Conservation (phyloP, 1,140 invertebrate genomes). For the Ceratina japonica region DNA sequence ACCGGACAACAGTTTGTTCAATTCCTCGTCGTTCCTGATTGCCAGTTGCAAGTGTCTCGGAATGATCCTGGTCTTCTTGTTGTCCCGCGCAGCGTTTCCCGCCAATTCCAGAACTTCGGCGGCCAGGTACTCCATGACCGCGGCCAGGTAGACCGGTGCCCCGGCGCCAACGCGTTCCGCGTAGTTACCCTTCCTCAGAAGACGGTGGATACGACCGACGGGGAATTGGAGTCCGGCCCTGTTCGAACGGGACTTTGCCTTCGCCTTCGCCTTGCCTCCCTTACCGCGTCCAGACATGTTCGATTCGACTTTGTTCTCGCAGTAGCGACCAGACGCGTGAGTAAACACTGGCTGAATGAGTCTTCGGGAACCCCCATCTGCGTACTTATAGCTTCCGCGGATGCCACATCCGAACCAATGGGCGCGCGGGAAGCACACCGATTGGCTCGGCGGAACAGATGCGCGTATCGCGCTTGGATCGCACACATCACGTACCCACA, state of each 20-base stretch:
- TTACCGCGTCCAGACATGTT: conserved; percentile 79
- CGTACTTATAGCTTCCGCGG: not conserved
- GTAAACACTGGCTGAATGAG: not conserved
- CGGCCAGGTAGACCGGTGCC: conserved; percentile 73
- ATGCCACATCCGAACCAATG: not conserved
- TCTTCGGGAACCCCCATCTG: too few relatives aligned
- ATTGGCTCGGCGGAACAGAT: conserved; percentile 3
- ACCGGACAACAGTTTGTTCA: conserved; percentile 84
- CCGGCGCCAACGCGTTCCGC: conserved; percentile 78
- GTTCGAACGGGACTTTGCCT: conserved; percentile 81
- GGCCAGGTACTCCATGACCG: conserved; percentile 79
- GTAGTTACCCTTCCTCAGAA: conserved; percentile 61
- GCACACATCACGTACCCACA: too few relatives aligned
- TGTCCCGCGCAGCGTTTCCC: conserved; percentile 58
- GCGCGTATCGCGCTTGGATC: too few relatives aligned
- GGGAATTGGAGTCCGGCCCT: conserved; percentile 76
- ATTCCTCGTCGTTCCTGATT: conserved; percentile 79
- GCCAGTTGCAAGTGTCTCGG: conserved; percentile 70
- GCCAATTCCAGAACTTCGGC: conserved; percentile 80
- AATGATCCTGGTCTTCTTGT: conserved; percentile 63
- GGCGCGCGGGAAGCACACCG: too few relatives aligned
- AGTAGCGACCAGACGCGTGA: too few relatives aligned
- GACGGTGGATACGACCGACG: conserved; percentile 56
- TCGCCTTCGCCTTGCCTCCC: conserved; percentile 77
- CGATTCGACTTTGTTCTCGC: not conserved